These are phyloP conservation scores for Peromyscus aztecus DNA, from an alignment of 2,797 vertebrate genomes.

Conservation along the genomic window DNA sequence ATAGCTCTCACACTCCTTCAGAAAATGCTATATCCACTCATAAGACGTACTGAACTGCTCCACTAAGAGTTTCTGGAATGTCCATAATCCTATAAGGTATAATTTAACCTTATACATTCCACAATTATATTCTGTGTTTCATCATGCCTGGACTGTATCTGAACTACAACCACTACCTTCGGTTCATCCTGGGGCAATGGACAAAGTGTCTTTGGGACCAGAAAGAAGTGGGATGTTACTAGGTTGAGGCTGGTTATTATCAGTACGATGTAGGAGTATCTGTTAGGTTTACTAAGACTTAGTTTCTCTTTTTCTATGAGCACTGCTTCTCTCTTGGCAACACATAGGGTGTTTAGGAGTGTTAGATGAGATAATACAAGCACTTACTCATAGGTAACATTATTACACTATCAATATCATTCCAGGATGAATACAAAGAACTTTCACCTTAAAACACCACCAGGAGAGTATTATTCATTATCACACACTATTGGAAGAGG, in stretches of 20 bases:
- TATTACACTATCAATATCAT: background rate
- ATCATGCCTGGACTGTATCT: background rate
- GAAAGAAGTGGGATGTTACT: background rate
- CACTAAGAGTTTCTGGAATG: background rate
- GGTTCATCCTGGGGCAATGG: fast-evolving
- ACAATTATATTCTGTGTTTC: background rate
- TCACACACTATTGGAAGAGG: background rate
- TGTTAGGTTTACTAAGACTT: background rate
- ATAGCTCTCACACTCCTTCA: background rate
- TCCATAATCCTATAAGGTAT: background rate
- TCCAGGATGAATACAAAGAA: background rate
- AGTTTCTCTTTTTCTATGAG: background rate
- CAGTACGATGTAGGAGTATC: background rate
- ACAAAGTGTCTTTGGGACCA: background rate
- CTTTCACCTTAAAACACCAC: background rate
- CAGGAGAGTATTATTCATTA: background rate
- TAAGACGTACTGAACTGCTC: too few species aligned
- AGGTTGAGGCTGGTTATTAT: background rate
- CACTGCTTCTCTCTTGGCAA: background rate
- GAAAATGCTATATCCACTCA: background rate
- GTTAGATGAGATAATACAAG: background rate
- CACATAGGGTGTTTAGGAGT: background rate
- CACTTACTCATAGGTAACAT: background rate
- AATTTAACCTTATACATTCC: background rate
- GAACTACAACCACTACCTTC: background rate